Conservation (phyloP, 2,797 vertebrate species). For the Rhadinocentrus ornatus region DNA sequence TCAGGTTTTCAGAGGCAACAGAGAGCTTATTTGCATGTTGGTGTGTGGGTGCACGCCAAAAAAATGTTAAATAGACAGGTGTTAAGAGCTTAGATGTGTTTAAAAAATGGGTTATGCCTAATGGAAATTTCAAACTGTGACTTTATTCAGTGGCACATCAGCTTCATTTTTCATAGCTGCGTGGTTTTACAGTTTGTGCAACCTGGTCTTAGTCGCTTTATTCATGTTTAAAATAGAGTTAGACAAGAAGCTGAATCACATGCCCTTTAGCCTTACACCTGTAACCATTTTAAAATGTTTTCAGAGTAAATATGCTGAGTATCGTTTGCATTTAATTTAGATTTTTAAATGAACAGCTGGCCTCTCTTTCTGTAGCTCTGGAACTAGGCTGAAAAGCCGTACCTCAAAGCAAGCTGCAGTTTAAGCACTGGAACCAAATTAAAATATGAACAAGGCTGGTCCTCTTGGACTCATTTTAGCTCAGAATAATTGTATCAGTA, state of each 20-base stretch:
- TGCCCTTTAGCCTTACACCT: neutral
- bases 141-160: slow-evolving; percentile 19
- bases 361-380: neutral
- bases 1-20: slow-evolving; percentile 22
- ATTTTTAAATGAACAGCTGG: neutral
- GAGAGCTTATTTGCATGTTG: slow-evolving; percentile 28
- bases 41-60: slow-evolving; percentile 20
- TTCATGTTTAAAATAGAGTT: slow-evolving; percentile 33
- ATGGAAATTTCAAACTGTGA: slow-evolving; percentile 24
- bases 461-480: neutral
- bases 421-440: neutral
- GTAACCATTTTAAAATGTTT: neutral
- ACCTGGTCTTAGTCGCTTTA: slow-evolving; percentile 24
- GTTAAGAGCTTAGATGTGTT: slow-evolving; percentile 47
- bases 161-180: slow-evolving; percentile 14
- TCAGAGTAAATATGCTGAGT: neutral
- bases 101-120: slow-evolving; percentile 5
- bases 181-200: slow-evolving; percentile 13
- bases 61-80: slow-evolving; percentile 18
- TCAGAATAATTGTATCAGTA: neutral
- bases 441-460: neutral
- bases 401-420: neutral
- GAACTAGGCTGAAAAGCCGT: neutral
- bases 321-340: neutral
- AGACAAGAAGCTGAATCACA: slow-evolving; percentile 5